These are phyloP conservation scores for Pelodiscus sinensis DNA, from an alignment of 2,113 vertebrate genomes.

Conservation along the genomic window DNA sequence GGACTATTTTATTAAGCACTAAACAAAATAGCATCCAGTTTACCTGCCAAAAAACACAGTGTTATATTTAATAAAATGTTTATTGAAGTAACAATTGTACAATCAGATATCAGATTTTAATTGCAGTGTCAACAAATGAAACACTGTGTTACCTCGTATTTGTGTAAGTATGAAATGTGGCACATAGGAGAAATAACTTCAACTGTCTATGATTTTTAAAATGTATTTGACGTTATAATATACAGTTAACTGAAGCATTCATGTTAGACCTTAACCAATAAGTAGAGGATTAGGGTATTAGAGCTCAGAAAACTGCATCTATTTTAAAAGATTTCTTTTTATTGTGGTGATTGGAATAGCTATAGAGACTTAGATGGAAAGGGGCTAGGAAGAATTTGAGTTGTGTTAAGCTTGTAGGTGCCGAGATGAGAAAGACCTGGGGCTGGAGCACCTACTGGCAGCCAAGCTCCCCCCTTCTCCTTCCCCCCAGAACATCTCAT, in stretches of 20 bases:
- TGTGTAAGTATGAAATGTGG: neutral
- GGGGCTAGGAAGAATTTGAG: neutral
- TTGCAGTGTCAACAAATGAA: conserved; percentile 23
- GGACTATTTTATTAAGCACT: conserved; percentile 19
- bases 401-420: accelerated
- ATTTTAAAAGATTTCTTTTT: conserved; percentile 8
- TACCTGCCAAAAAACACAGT: neutral
- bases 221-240: neutral
- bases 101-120: conserved; percentile 33
- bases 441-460: neutral
- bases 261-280: neutral
- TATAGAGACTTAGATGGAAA: neutral
- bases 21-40: neutral
- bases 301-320: neutral
- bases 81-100: conserved; percentile 1
- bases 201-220: neutral
- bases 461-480: no score
- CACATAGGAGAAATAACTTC: neutral
- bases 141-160: neutral
- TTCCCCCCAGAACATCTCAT: no score
- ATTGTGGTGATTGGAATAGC: neutral
- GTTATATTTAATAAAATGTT: neutral
- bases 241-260: neutral
- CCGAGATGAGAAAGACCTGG: neutral
- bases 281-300: neutral